These are phyloP conservation scores for Atrichornis clamosus DNA, from an alignment of 2,113 vertebrate genomes.

Conservation along the genomic window DNA sequence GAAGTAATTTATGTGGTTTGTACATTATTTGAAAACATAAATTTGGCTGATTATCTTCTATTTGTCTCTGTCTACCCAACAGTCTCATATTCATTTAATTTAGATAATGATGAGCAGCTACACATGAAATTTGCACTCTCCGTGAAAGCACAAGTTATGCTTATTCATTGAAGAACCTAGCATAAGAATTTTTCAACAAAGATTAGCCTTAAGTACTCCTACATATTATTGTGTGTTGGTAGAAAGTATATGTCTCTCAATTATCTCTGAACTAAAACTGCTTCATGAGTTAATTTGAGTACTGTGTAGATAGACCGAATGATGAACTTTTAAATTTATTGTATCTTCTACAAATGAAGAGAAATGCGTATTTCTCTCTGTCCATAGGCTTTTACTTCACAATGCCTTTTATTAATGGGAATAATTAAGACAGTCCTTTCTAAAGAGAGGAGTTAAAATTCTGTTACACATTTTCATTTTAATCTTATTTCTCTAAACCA, in stretches of 20 bases:
- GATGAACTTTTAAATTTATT: background rate
- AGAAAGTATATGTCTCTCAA: slow-evolving; percentile 18
- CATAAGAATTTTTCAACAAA: slow-evolving; percentile 54
- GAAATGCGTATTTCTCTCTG: background rate
- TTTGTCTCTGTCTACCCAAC: slow-evolving; percentile 20
- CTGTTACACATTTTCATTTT: background rate
- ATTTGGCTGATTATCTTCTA: slow-evolving; percentile 66
- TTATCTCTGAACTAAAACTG: slow-evolving; percentile 4
- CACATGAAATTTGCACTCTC: slow-evolving; percentile 61
- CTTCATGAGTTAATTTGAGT: background rate
- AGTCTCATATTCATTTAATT: slow-evolving; percentile 64
- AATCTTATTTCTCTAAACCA: background rate
- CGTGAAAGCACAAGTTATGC: slow-evolving; percentile 61
- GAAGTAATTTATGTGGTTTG: slow-evolving; percentile 52
- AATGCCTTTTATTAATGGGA: background rate
- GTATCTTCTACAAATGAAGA: background rate
- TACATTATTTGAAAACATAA: slow-evolving; percentile 49
- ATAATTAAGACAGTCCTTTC: slow-evolving; percentile 9
- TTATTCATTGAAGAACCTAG: slow-evolving; percentile 48
- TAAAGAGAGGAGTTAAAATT: background rate
- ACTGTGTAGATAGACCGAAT: background rate
- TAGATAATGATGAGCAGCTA: slow-evolving; percentile 60
- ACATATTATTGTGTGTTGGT: slow-evolving; percentile 40
- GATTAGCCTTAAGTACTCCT: slow-evolving; percentile 24
- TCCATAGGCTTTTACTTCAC: background rate